phyloP scores from a whole-genome alignment of 2,888 invertebrate species.

The Tolmerus cingulatus region DNA sequence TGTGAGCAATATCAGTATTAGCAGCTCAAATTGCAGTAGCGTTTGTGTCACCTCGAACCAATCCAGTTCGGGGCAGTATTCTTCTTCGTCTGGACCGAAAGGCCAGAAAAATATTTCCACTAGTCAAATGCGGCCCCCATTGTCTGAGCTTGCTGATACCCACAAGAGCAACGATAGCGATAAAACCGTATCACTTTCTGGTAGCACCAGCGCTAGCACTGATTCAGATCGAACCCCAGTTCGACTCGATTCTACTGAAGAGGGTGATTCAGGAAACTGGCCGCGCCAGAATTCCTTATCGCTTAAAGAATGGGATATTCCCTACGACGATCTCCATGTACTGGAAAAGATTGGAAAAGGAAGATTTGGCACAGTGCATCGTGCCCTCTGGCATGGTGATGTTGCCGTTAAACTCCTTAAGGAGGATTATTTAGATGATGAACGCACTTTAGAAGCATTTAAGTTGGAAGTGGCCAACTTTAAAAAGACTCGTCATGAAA shows the following conservation, averaged over 20 bases:
- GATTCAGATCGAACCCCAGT: constrained; percentile 85
- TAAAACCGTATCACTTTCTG: constrained; percentile 75
- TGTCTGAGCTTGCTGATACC: constrained; percentile 65
- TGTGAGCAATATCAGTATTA: constrained; percentile 27
- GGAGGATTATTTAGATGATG: constrained; percentile 88
- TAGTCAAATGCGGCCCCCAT: constrained; percentile 53
- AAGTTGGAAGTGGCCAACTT: constrained; percentile 95
- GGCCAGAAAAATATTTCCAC: constrained; percentile 48
- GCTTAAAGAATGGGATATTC: constrained; percentile 97
- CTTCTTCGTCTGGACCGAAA: constrained; percentile 27
- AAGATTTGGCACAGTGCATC: constrained; percentile 92
- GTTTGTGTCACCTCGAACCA: constrained; percentile 56
- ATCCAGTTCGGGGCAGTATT: neutral
- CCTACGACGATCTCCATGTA: constrained; percentile 90
- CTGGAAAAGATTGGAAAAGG: constrained; percentile 90
- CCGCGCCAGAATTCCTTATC: constrained; percentile 86
- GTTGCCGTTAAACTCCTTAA: constrained; percentile 96
- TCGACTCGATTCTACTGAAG: constrained; percentile 79
- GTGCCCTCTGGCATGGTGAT: constrained; percentile 97
- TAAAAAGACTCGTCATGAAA: constrained; percentile 97
- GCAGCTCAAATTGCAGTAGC: constrained; percentile 43
- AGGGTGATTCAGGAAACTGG: constrained; percentile 76
- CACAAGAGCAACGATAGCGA: constrained; percentile 73
- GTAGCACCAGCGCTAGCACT: constrained; percentile 73
- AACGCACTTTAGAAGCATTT: constrained; percentile 91